Base-by-base conservation (phyloP, 2,888 invertebrate genomes). In the Drosophila stalkeri region DNA sequence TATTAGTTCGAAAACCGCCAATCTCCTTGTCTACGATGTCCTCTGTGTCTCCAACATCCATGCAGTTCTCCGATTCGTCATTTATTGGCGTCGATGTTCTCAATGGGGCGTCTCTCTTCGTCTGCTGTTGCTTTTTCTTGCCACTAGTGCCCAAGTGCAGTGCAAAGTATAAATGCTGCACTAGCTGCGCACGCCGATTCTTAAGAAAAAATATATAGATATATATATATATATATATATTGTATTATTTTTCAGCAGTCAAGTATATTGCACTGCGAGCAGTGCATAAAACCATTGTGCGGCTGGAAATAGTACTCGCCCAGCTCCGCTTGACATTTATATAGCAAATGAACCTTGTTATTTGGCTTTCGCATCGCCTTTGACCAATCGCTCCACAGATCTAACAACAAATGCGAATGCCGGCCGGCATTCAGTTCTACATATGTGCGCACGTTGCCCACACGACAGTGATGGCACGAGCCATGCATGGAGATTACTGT, bases 241-340 rank as follows among this genome's bases (percentile, higher is more conserved):
- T 18, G 0, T 6, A 12, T 12, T n/a, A 11, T 18, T 33, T 33
- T 18, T 12, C 6, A 14, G 31, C 12, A 51, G 18, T 51, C 6
- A 18, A 51, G 3, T 5, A 1, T 31, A 11, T 51, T 33, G 18
- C 51, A 51, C 18, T 33, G 12, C 12, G 33, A 18, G 12, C 51
- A 51, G 18, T 33, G 51, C 51, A 51, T 51, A 12, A 18, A 51
- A 7, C 51, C 51, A 51, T 51, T 12, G 6, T 18, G 51, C 5
- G 51, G 51, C 7, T 14, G n/a, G 2, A 51, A 18, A 1, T 33
- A 51, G 1, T 18, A 18, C 3, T 33, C 33, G 18, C 33, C 18
- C 51, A 51, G 18, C 51, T 51, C 51, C 18, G 1, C 7, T 1
- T 33, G 12, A 33, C 51, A 51, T 51, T 51, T 51, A 18, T 51